Conservation (phyloP, 64 coral and sea anemone species). For the Porites australiensis region DNA sequence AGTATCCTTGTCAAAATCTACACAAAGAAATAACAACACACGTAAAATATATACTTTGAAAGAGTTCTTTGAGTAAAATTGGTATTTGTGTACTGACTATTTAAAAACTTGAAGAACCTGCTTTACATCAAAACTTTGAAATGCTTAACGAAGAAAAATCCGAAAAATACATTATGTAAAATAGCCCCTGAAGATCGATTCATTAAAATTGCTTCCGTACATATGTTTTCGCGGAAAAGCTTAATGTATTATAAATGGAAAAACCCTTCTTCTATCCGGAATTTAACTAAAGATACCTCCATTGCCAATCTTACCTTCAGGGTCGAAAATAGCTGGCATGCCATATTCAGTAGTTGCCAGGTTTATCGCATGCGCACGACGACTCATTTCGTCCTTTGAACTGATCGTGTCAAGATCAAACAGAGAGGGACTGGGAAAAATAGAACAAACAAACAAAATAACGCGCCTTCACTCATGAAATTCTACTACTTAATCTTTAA, state of each 20-base stretch:
- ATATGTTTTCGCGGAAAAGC: too few species aligned
- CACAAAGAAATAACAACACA: not conserved
- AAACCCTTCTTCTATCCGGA: too few species aligned
- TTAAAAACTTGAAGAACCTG: too few species aligned
- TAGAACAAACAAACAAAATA: not conserved
- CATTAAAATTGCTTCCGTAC: too few species aligned
- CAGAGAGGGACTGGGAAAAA: not conserved
- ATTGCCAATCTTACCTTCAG: constrained; percentile 1
- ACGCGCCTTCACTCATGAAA: too few species aligned
- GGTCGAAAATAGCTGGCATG: constrained; percentile 5
- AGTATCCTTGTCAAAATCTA: constrained; percentile 1
- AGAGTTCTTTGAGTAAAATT: too few species aligned
- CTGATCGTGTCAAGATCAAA: constrained; percentile 13
- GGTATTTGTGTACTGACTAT: too few species aligned
- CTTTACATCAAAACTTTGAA: too few species aligned
- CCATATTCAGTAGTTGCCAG: not conserved
- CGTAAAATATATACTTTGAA: not conserved
- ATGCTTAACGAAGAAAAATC: too few species aligned
- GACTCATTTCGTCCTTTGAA: not conserved
- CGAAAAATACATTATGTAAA: too few species aligned
- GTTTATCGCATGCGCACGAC: not conserved
- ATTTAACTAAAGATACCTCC: not conserved
- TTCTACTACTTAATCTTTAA: too few species aligned
- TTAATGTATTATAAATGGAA: not conserved
- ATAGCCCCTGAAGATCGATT: too few species aligned